Base-by-base conservation (phyloP, 2,797 vertebrate species). In the Helarctos malayanus region DNA sequence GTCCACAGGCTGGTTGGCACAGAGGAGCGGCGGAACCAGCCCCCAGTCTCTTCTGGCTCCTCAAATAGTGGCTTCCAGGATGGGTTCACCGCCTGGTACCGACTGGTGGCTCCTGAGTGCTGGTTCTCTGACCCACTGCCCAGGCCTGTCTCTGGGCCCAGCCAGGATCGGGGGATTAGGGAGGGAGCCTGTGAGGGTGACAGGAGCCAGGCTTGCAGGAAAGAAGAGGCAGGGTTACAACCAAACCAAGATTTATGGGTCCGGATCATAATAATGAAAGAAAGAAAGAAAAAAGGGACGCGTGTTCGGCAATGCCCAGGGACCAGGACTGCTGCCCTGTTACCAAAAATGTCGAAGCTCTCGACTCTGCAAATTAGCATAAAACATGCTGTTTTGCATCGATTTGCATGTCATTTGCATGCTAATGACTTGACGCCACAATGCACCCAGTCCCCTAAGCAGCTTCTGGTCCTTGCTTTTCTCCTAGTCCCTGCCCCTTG, bases 361-460 rank as follows among this genome's bases (percentile, higher is more conserved):
- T 98, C 89, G 19, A 97, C 97, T 97, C 97, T 96, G 90, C 88
- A 97, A 97, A 98, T 98, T 98, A 98, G 97, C 98, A 98, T 98
- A 98, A 98, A 98, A 98, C 98, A 98, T 97, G 98, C 97, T 98
- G 97, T 95, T 98, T 98, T 97, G 98, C 98, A 98, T 98, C n/a
- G 0, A 73, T 98, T 97, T 98, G 88, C 98, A 98, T 98, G 29
- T 45, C 14, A 95, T 98, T 98, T 98, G 54, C 98, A 98, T 98
- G 35, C n/a, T 98, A 97, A 98, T 98, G 38, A 87, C 85, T 95
- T 90, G 93, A 32, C 6, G 80, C 92, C 96, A 98, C 97, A 98
- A 98, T 97, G 92, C 97, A 83, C 97, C 95, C 96, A 97, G 97
- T 97, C 88, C 97, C 96, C 79, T 92, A 97, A 96, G 96, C 85